phyloP scores from a whole-genome alignment of 37 sponge, comb jelly and placozoan species.

The Lycopodina hypogea region DNA sequence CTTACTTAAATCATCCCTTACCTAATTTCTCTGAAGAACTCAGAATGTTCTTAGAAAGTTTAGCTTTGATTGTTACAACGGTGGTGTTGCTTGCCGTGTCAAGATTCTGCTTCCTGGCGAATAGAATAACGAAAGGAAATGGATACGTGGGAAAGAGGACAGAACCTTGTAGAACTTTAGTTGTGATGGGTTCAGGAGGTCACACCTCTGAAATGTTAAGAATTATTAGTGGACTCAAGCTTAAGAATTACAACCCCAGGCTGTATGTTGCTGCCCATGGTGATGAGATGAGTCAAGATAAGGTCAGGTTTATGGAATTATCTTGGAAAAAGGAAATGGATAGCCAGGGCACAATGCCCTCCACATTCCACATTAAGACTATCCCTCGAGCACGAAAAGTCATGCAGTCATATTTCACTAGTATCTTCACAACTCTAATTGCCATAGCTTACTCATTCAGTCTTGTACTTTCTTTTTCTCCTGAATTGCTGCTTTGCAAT shows the following conservation, averaged over 20 bases:
- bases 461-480: conserved; percentile 47
- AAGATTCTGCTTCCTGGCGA: neutral
- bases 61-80: neutral
- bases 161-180: conserved; percentile 48
- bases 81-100: neutral
- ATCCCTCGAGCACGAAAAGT: conserved; percentile 91
- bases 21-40: neutral
- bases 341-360: neutral
- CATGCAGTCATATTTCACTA: conserved; percentile 75
- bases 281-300: conserved; percentile 78
- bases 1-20: too few relatives aligned
- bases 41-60: neutral
- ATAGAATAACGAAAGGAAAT: neutral
- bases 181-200: conserved; percentile 92
- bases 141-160: conserved; percentile 6
- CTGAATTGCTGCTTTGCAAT: conserved; percentile 92
- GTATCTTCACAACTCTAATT: conserved; percentile 70
- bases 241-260: conserved; percentile 62
- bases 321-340: neutral
- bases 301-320: conserved; percentile 59
- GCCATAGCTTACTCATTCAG: conserved; percentile 61
- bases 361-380: conserved; percentile 7
- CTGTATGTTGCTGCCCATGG: conserved; percentile 74
- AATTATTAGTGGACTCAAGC: conserved; percentile 68
- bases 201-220: conserved; percentile 91